Evolutionary conservation across 2,888 invertebrate species (phyloP), one percentile per base, ranked within the genome.

Genomic region (Sarcophaga variegata): DNA sequence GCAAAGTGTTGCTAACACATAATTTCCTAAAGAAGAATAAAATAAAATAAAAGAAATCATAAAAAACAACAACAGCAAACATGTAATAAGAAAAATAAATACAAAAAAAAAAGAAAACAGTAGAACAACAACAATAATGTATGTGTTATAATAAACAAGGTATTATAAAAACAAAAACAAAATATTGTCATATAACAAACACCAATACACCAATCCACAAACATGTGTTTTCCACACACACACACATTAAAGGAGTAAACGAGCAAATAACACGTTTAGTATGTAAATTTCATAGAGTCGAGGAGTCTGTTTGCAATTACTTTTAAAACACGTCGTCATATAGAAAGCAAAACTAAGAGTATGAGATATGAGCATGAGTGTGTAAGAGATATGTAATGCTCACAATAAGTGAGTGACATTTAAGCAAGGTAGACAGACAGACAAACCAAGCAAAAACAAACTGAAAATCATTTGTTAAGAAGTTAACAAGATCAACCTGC

Each of bases 1-100:
- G 79, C 71, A 76, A 80, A 83, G 54, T 80, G 71, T 79, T 76
- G 49, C 25, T 62, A 76, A 64, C 63, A 66, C 60, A 82, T 82
- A 66, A 85, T 78, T 78, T 69, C 27, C 14, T 54, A 37, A 37
- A 37, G 37, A 37, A 37, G 17, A 54, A 54, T 54, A 54, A 54
- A 54, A 54, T 54, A 54, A 60, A 62, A 27, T 4, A 66, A 60
- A 63, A 66, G 17, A 63, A 60, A 17, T 47, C 25, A 59, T 37
- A 37, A n/a, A 81, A 11, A 45, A 74, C 71, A 84, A 10, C 25
- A 70, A 49, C 60, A 63, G 72, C 27, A 54, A 81, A 17, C 20
- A 54, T 37, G 14, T 70, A 69, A 54, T 54, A 54, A 54, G 17
- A 14, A 54, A 17, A 25, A 71, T 66, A 60, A 8, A 71, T 37